These are phyloP conservation scores for Myotis daubentonii DNA, from an alignment of 2,797 vertebrate species.

Conservation along the genomic window DNA sequence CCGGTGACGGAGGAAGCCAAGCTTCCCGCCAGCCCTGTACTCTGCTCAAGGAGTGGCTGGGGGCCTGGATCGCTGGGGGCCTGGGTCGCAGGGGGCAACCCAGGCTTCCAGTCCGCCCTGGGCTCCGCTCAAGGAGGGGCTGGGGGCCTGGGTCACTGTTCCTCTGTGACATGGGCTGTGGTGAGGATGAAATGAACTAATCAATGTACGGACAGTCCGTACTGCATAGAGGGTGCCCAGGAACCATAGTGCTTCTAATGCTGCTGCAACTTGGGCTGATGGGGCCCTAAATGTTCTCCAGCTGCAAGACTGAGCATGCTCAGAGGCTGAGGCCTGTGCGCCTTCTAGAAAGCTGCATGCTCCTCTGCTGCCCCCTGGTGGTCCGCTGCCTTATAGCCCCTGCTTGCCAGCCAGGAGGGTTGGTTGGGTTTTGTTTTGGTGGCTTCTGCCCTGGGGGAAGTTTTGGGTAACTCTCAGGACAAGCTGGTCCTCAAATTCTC, in stretches of 20 bases:
- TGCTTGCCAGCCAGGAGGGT: background rate
- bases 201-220: background rate
- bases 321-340: rapidly evolving
- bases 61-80: too few species aligned
- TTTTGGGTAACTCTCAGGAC: background rate
- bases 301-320: background rate
- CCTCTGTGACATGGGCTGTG: background rate
- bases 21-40: too few species aligned
- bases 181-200: background rate
- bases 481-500: background rate
- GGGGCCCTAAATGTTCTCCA: rapidly evolving
- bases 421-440: background rate
- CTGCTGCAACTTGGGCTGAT: background rate
- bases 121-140: too few species aligned
- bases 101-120: too few species aligned
- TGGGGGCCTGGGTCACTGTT: background rate
- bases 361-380: constrained; percentile 65
- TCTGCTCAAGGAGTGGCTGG: too few species aligned
- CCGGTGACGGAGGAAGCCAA: too few species aligned
- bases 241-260: background rate
- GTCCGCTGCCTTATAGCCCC: rapidly evolving
- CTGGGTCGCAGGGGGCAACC: too few species aligned
- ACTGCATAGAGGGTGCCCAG: background rate
- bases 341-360: background rate
- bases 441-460: background rate